phyloP scores from a whole-genome alignment of 2,888 invertebrate genomes.

The Magallana nippona region DNA sequence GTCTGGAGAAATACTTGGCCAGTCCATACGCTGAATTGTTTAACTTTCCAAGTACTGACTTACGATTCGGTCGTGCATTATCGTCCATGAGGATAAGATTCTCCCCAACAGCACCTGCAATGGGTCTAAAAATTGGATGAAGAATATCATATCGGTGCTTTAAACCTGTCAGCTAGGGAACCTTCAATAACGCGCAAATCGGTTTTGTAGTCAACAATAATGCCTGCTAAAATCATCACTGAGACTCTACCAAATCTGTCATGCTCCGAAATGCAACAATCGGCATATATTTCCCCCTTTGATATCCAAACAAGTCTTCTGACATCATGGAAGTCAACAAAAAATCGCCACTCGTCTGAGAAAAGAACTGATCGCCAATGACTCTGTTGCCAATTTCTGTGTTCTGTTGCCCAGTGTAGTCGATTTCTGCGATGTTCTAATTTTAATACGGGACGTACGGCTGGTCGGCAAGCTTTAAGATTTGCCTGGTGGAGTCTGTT shows the following conservation, averaged over 20 bases:
- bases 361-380: not conserved
- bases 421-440: too few species aligned
- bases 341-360: not conserved
- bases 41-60: not conserved
- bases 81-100: slow-evolving; percentile 38
- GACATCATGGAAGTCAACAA: not conserved
- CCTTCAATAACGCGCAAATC: not conserved
- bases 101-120: slow-evolving; percentile 40
- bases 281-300: not conserved
- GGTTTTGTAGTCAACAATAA: not conserved
- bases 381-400: not conserved
- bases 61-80: not conserved
- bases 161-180: not conserved
- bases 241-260: not conserved
- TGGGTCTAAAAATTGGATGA: too few species aligned
- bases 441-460: not conserved
- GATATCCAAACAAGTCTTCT: not conserved
- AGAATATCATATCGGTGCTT: too few species aligned
- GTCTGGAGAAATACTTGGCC: slow-evolving; percentile 36
- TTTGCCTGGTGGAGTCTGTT: not conserved
- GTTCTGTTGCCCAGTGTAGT: too few species aligned
- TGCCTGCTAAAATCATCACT: not conserved
- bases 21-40: not conserved
- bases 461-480: not conserved
- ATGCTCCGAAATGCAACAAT: not conserved